Evolutionary conservation across 1,140 invertebrate genomes (phyloP).

Genomic region (Thrips palmi): DNA sequence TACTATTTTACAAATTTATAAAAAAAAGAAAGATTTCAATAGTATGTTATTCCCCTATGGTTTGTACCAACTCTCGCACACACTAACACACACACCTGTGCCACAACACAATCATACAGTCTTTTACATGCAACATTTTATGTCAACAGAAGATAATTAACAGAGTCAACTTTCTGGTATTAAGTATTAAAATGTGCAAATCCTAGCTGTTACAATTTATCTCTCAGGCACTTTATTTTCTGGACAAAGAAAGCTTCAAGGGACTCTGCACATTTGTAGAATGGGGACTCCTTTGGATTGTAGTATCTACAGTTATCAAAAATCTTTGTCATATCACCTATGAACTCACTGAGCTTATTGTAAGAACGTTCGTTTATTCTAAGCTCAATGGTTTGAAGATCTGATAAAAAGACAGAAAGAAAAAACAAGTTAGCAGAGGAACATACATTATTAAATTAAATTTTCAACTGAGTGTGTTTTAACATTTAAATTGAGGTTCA

Average conservation of each 20-base stretch:
- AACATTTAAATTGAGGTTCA: neutral
- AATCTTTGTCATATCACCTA: slow-evolving; percentile 93
- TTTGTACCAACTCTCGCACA: too few species aligned
- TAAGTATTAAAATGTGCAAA: too few species aligned
- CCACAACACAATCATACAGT: too few species aligned
- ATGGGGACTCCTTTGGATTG: slow-evolving; percentile 86
- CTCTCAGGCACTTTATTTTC: slow-evolving; percentile 68
- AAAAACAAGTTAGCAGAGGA: neutral
- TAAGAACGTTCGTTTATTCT: slow-evolving; percentile 73
- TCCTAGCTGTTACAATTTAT: too few species aligned
- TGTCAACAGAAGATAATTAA: too few species aligned
- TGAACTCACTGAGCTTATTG: slow-evolving; percentile 79
- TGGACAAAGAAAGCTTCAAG: slow-evolving; percentile 91
- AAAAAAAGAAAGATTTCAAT: too few species aligned
- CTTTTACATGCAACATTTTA: too few species aligned
- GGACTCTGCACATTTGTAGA: slow-evolving; percentile 87
- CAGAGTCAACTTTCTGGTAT: too few species aligned
- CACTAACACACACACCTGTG: too few species aligned
- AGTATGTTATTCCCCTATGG: too few species aligned
- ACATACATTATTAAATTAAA: neutral
- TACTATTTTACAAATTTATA: too few species aligned
- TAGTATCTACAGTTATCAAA: slow-evolving; percentile 97
- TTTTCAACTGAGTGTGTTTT: slow-evolving; percentile 1
- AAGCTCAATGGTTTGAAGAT: slow-evolving; percentile 81
- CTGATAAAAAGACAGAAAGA: slow-evolving; percentile 35